Conservation (phyloP, 2,113 vertebrate species). For the Callipepla squamata region DNA sequence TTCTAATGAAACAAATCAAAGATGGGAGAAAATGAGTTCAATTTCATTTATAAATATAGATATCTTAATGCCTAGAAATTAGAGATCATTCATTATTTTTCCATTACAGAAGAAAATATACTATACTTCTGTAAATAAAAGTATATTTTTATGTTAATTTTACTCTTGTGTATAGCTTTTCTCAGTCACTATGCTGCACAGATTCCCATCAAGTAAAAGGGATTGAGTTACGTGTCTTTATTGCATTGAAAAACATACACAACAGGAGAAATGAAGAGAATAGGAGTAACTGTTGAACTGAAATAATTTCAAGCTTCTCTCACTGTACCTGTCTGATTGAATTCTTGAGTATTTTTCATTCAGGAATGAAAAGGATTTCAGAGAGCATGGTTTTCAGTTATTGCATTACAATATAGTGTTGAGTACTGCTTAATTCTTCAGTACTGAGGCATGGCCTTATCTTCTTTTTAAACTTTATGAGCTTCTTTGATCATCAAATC, state of each 20-base stretch:
- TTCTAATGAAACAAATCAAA: conserved; percentile 3
- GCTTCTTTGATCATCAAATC: not conserved
- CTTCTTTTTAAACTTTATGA: not conserved
- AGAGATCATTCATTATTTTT: not conserved
- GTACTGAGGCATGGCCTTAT: not conserved
- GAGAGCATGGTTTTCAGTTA: not conserved
- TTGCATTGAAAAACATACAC: fast-evolving
- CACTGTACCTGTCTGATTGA: not conserved
- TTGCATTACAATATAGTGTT: not conserved
- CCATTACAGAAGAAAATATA: not conserved
- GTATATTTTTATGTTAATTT: not conserved
- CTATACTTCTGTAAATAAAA: not conserved
- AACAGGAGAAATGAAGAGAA: not conserved
- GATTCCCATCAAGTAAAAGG: not conserved
- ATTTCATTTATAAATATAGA: not conserved
- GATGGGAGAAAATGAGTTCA: not conserved
- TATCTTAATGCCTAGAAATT: not conserved
- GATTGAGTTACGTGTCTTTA: not conserved
- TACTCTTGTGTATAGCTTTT: not conserved
- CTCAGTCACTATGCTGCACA: not conserved
- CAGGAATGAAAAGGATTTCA: not conserved
- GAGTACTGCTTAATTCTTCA: not conserved
- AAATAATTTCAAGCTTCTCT: not conserved
- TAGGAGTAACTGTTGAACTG: not conserved
- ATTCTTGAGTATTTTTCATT: not conserved